Conservation (phyloP, 2,113 vertebrate species). For the Amphiprion ocellaris region DNA sequence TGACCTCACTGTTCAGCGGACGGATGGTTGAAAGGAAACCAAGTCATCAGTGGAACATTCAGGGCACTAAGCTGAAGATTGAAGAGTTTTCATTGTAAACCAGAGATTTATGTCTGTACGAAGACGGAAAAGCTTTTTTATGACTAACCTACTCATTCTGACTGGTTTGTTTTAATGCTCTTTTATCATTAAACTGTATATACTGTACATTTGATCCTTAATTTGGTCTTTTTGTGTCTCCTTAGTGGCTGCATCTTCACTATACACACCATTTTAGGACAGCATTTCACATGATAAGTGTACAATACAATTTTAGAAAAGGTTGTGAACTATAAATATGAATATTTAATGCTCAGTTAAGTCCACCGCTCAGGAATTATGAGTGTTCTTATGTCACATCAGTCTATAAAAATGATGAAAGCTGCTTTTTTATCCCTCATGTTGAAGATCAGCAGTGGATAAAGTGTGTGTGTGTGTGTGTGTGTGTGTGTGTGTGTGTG, state of each 20-base stretch:
- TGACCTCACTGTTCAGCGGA: neutral
- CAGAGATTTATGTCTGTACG: slow-evolving; percentile 34
- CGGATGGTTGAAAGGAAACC: neutral
- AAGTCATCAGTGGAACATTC: slow-evolving; percentile 18
- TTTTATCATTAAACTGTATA: slow-evolving; percentile 79
- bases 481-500: too few species aligned
- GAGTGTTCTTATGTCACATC: too few species aligned
- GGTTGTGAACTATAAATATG: too few species aligned
- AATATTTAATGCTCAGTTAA: too few species aligned
- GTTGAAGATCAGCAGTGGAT: too few species aligned
- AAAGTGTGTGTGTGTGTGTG: too few species aligned
- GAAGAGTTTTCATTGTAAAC: slow-evolving; percentile 35
- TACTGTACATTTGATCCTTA: slow-evolving; percentile 49
- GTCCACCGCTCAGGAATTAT: too few species aligned
- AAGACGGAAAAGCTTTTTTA: slow-evolving; percentile 54
- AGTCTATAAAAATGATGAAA: too few species aligned
- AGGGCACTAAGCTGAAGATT: slow-evolving; percentile 33
- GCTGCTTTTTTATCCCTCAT: too few species aligned
- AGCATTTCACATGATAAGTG: neutral
- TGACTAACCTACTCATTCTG: slow-evolving; percentile 44
- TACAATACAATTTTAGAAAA: too few species aligned
- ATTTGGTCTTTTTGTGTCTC: slow-evolving; percentile 28
- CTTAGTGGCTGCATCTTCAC: neutral
- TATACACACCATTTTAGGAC: too few species aligned
- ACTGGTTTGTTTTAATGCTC: slow-evolving; percentile 52